phyloP scores from a whole-genome alignment of 2,888 invertebrate species.

The Cephus pulcher region DNA sequence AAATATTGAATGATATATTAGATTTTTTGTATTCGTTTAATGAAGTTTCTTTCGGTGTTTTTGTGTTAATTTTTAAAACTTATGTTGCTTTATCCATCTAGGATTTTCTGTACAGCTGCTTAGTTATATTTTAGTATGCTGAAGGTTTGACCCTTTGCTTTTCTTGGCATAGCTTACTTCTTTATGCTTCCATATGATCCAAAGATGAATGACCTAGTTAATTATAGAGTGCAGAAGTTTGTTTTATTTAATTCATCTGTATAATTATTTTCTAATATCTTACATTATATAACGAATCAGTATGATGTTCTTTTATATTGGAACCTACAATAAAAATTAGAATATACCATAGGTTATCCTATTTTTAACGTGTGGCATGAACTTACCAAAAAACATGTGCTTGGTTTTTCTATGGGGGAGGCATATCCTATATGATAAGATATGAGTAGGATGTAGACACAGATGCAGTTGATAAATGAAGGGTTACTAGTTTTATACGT shows the following conservation, averaged over 20 bases:
- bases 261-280: not conserved
- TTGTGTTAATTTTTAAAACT: not conserved
- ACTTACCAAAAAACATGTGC: not conserved
- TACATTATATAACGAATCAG: not conserved
- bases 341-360: not conserved
- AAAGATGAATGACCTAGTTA: not conserved
- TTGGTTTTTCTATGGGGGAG: slow-evolving; percentile 3
- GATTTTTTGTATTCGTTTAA: not conserved
- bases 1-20: not conserved
- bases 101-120: not conserved
- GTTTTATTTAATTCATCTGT: not conserved
- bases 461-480: slow-evolving; percentile 4
- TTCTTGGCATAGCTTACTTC: not conserved
- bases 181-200: not conserved
- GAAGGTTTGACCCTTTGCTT: not conserved
- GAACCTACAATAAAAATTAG: not conserved
- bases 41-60: not conserved
- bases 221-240: not conserved
- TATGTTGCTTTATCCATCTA: not conserved
- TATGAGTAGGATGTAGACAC: not conserved
- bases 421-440: slow-evolving; percentile 2
- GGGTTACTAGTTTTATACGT: not conserved
- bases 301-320: not conserved
- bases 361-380: not conserved
- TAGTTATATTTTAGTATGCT: not conserved